phyloP scores from a whole-genome alignment of 2,113 vertebrate genomes.

The Prunella himalayana region DNA sequence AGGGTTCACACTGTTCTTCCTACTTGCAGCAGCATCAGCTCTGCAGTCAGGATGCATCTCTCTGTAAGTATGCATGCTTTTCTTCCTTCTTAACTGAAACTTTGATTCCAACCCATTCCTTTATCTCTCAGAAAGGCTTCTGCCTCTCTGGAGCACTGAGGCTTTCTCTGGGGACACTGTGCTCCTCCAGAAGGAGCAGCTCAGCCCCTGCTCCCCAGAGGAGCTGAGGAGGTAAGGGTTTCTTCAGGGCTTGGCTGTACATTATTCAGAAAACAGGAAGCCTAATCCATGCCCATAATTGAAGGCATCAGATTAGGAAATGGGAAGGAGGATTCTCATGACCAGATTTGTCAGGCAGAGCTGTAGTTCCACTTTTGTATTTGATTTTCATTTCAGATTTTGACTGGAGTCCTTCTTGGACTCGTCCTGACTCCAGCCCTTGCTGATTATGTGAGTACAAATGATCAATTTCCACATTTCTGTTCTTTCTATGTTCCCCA shows the following conservation, averaged over 20 bases:
- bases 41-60: slow-evolving; percentile 32
- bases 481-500: background rate
- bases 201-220: too few species aligned
- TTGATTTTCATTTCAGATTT: background rate
- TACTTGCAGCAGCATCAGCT: background rate
- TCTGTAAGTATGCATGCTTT: background rate
- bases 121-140: background rate
- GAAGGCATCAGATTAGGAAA: background rate
- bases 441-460: background rate
- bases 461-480: background rate
- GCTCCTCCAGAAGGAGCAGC: too few species aligned
- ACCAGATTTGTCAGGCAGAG: background rate
- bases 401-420: background rate
- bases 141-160: background rate
- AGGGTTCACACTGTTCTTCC: background rate
- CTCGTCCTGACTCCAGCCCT: background rate
- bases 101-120: background rate
- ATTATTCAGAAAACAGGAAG: too few species aligned
- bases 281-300: background rate
- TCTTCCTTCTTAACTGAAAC: background rate
- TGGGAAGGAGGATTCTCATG: too few species aligned
- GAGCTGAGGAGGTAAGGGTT: too few species aligned
- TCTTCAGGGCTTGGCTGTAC: too few species aligned
- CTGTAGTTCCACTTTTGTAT: background rate
- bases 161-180: too few species aligned